Conservation (phyloP, 30 jellyfish, hydroid and myxozoan species). For the Clytia hemisphaerica region DNA sequence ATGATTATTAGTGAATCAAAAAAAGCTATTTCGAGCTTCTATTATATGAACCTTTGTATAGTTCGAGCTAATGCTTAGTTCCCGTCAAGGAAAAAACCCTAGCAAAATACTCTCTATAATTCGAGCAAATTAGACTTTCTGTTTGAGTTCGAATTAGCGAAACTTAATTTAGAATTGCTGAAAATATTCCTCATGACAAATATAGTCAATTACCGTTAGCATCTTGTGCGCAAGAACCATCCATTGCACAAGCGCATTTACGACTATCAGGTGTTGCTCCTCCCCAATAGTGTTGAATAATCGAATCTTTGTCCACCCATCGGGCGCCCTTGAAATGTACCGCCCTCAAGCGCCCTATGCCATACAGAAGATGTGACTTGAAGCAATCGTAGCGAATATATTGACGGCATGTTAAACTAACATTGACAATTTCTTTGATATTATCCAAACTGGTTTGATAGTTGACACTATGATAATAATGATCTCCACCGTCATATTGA, state of each 20-base stretch:
- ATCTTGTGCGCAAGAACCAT: slow-evolving; percentile 55
- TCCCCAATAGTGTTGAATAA: slow-evolving; percentile 91
- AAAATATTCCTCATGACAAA: too few species aligned
- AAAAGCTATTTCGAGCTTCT: too few species aligned
- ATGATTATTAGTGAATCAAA: too few species aligned
- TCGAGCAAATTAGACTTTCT: too few species aligned
- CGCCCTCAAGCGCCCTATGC: slow-evolving; percentile 44
- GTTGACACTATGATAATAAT: slow-evolving; percentile 35
- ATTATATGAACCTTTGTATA: too few species aligned
- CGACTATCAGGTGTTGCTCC: slow-evolving; percentile 82
- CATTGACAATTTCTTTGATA: slow-evolving; percentile 48
- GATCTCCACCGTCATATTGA: neutral
- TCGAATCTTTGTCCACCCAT: slow-evolving; percentile 70
- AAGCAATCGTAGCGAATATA: slow-evolving; percentile 76
- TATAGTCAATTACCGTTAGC: slow-evolving; percentile 40
- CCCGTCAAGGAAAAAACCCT: too few species aligned
- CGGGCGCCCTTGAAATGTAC: slow-evolving; percentile 81
- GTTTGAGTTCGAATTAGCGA: too few species aligned
- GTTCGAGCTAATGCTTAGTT: too few species aligned
- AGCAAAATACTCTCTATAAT: too few species aligned
- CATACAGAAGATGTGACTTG: slow-evolving; percentile 65
- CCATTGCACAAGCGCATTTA: slow-evolving; percentile 90
- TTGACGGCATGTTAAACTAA: slow-evolving; percentile 73
- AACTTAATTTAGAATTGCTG: too few species aligned
- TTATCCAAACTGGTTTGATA: slow-evolving; percentile 38